Evolutionary conservation across 2,113 vertebrate species (phyloP), one percentile per base, ranked within the genome.

Genomic region (Eulemur macaco): DNA sequence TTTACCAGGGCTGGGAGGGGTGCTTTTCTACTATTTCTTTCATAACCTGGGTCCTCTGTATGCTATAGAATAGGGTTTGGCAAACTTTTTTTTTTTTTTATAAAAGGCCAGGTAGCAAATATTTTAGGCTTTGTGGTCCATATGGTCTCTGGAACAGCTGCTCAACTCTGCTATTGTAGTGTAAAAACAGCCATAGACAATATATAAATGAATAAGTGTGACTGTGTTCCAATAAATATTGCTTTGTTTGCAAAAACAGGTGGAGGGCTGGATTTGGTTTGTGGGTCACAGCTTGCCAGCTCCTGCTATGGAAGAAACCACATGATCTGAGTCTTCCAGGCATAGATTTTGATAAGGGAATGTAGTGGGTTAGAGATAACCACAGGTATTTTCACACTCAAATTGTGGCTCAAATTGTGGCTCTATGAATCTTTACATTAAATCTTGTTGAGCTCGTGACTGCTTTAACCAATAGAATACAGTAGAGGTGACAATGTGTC

Each of bases 61-160:
- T 63, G 66, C 54, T 56, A 21, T 37, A 78, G 66, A 66, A 94
- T 9, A 77, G 14, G 20, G 39, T 21, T 88, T 69, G 27, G 64
- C 45, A 91, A 76, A 37, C 47, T 42, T 89, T 89, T 74, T 39
- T 39, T 39, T 39, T 39, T 39, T 74, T 69, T 81, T 4, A 6
- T 92, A 58, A 93, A 77, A 37, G 93, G 86, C 64, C 73, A 89
- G 64, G 52, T 56, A 95, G 80, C 81, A 93, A 93, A 89, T 93
- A 74, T 89, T 89, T 92, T 85, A 60, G 39, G 39, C 42, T 86
- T 63, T 3, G 0, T 87, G 77, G 54, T 76, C 74, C 82, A 77
- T 71, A 27, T 68, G 85, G 69, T 66, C 80, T 94, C 74, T 76
- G 60, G 76, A 86, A 50, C 78, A 95, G 37, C 82, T 81, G 15